phyloP scores from a whole-genome alignment of 2,888 invertebrate species.

The Poecilobothrus nobilitatus region DNA sequence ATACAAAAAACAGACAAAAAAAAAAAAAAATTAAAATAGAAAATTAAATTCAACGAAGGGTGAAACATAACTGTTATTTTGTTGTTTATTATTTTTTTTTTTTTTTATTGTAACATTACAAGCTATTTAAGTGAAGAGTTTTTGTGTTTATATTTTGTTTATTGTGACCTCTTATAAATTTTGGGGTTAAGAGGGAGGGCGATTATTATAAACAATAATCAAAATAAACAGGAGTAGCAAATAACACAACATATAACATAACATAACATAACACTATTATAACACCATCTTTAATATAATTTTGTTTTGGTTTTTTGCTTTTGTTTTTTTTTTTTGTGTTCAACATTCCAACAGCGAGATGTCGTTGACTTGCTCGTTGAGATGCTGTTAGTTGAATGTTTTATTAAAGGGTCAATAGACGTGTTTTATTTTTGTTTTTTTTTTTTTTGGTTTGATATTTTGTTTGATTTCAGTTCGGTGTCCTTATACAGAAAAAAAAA shows the following conservation, averaged over 20 bases:
- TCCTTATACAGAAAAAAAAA: neutral
- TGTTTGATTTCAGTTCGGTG: neutral
- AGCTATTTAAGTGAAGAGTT: neutral
- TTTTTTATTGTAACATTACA: neutral
- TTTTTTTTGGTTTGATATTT: neutral
- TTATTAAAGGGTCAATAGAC: neutral
- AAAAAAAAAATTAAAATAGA: neutral
- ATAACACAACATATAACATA: neutral
- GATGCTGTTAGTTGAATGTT: slow-evolving; percentile 1
- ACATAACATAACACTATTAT: neutral
- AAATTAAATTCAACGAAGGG: neutral
- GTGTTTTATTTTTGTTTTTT: neutral
- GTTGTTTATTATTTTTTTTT: no score
- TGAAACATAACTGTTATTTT: neutral
- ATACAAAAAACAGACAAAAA: neutral
- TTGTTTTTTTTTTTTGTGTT: neutral
- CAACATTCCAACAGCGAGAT: neutral
- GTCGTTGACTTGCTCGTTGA: neutral
- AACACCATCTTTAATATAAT: no score
- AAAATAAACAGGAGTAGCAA: neutral
- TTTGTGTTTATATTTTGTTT: neutral
- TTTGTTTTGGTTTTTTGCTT: no score
- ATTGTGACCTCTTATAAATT: neutral
- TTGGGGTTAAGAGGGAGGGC: neutral
- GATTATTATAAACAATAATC: neutral